Conservation (phyloP, 2,797 vertebrate genomes). For the Sorex maritimensis region DNA sequence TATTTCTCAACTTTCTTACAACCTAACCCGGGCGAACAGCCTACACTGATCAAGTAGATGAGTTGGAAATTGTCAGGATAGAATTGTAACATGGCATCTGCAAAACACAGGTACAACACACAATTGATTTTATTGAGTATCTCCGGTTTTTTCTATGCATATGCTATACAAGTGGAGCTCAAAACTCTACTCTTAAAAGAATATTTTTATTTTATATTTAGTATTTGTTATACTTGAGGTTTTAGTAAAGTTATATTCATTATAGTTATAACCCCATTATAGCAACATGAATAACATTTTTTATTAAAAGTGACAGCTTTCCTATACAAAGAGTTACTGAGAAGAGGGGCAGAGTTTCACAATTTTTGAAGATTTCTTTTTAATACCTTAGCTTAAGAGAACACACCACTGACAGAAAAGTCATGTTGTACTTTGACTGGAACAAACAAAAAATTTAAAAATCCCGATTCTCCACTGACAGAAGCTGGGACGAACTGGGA, state of each 20-base stretch:
- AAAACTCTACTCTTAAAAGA: conserved; percentile 62
- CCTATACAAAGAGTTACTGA: conserved; percentile 21
- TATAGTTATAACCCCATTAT: neutral
- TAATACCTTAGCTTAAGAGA: neutral
- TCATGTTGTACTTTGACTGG: neutral
- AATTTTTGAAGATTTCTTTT: conserved; percentile 57
- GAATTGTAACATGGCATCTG: neutral
- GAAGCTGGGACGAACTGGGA: neutral
- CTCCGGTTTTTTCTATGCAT: conserved; percentile 39
- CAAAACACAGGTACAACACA: neutral
- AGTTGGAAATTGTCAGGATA: neutral
- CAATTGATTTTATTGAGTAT: neutral
- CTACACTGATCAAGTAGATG: neutral
- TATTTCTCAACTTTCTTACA: conserved; percentile 21
- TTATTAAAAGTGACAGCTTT: conserved; percentile 47
- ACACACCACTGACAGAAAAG: neutral
- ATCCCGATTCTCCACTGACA: no score
- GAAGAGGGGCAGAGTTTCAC: conserved; percentile 14
- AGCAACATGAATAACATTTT: conserved; percentile 23
- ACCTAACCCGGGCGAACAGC: neutral
- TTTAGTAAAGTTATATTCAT: conserved; percentile 58
- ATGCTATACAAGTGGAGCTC: conserved; percentile 14
- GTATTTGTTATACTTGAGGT: conserved; percentile 25
- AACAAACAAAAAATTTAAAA: no score
- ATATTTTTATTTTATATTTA: conserved; percentile 27